Evolutionary conservation across 2,888 invertebrate genomes (phyloP).

Genomic region (Spatulosminthurus flaviceps): DNA sequence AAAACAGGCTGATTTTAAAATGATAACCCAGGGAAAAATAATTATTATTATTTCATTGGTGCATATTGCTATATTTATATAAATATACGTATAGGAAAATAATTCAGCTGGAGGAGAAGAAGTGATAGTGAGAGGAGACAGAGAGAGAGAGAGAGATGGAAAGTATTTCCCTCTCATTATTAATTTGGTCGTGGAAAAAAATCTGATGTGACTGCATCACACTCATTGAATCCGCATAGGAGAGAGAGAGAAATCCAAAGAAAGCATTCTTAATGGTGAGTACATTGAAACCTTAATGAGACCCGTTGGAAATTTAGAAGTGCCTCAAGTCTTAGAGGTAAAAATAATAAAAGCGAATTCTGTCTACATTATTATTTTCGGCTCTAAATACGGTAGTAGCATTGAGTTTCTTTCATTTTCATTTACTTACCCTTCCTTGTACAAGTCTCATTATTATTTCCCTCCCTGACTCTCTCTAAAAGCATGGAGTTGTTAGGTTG

Average conservation of each 20-base stretch:
- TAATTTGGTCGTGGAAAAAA: not conserved
- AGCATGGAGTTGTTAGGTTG: not conserved
- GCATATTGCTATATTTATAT: too few relatives aligned
- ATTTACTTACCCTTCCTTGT: constrained; percentile 16
- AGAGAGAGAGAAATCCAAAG: constrained; percentile 5
- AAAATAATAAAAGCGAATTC: constrained; percentile 33
- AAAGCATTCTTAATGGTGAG: constrained; percentile 21
- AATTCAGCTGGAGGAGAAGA: not conserved
- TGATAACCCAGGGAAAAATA: constrained; percentile 3
- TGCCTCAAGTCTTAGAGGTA: constrained; percentile 18
- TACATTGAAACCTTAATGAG: constrained; percentile 37
- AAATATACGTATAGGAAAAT: too few relatives aligned
- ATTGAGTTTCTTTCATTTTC: constrained; percentile 21
- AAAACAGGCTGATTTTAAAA: constrained; percentile 37
- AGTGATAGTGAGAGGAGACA: not conserved
- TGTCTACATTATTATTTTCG: constrained; percentile 3
- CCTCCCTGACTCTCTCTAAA: not conserved
- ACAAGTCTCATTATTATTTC: constrained; percentile 31
- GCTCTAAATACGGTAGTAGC: not conserved
- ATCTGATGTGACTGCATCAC: constrained; percentile 25
- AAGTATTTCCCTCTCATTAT: not conserved
- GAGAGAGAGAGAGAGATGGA: not conserved
- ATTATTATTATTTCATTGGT: constrained; percentile 12
- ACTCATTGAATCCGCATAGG: constrained; percentile 21
- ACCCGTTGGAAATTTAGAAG: constrained; percentile 24